Conservation (phyloP, 1,140 invertebrate genomes). For the Plutomurus gul region DNA sequence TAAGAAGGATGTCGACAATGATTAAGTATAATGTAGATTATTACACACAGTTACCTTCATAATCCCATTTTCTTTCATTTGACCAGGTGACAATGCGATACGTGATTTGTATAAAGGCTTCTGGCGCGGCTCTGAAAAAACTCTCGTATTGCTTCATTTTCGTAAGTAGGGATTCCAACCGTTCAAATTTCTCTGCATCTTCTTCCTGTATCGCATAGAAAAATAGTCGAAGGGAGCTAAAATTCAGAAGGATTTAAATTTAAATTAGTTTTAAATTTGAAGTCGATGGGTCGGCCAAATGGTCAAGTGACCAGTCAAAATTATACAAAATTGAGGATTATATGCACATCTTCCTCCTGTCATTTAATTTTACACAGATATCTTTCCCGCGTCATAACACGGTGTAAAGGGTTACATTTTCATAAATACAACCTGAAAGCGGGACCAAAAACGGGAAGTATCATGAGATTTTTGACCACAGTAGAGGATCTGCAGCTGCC, state of each 20-base stretch:
- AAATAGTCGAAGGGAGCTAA: constrained; percentile 16
- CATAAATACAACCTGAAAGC: not conserved
- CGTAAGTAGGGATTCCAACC: constrained; percentile 39
- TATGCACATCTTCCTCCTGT: no score
- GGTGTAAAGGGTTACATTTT: no score
- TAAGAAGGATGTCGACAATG: no score
- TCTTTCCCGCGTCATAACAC: no score
- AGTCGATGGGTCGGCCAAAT: no score
- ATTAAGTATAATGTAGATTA: no score
- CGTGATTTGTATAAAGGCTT: constrained; percentile 43
- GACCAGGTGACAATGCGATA: constrained; percentile 34
- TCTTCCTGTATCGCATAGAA: constrained; percentile 24
- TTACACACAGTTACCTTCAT: constrained; percentile 1
- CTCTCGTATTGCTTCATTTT: constrained; percentile 44
- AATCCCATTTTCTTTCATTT: not conserved
- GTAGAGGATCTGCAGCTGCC: not conserved
- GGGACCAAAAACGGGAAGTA: not conserved
- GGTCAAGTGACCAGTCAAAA: no score
- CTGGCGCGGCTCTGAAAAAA: constrained; percentile 40
- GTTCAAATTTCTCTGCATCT: constrained; percentile 35
- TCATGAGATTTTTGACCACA: not conserved
- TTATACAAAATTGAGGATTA: no score
- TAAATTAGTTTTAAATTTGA: no score
- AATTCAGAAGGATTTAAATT: not conserved
- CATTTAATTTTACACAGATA: no score